A percentile compares a stretch with the other conserved stretches of the same genome.
phyloP scores from a whole-genome alignment of 30 jellyfish, hydroid and myxozoan species.

The Pelagia noctiluca region DNA sequence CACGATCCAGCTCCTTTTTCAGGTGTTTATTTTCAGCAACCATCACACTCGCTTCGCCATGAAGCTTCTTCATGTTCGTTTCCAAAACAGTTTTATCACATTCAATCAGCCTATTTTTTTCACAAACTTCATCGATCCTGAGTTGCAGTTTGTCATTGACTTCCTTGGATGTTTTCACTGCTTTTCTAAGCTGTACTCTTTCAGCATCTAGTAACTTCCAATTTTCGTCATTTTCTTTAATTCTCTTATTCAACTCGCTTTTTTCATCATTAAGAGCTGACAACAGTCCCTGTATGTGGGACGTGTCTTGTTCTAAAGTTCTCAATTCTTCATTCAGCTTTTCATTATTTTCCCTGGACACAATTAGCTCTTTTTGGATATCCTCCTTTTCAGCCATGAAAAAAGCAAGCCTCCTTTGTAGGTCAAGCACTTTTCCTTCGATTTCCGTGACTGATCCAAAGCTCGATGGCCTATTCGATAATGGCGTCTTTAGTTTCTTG shows the following conservation, averaged over 20 bases:
- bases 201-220: slow-evolving; percentile 78
- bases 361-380: slow-evolving; percentile 91
- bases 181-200: slow-evolving; percentile 77
- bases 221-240: slow-evolving; percentile 65
- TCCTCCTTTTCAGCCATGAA: slow-evolving; percentile 99
- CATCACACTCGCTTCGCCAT: slow-evolving; percentile 87
- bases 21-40: slow-evolving; percentile 87
- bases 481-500: slow-evolving; percentile 50
- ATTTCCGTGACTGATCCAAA: slow-evolving; percentile 94
- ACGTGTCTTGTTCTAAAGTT: slow-evolving; percentile 91
- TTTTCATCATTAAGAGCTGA: slow-evolving; percentile 83
- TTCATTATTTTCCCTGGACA: slow-evolving; percentile 88
- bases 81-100: slow-evolving; percentile 77
- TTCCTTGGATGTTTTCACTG: slow-evolving; percentile 78
- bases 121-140: slow-evolving; percentile 81
- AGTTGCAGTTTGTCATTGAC: slow-evolving; percentile 70
- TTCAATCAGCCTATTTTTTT: slow-evolving; percentile 82
- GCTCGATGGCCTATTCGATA: slow-evolving; percentile 80
- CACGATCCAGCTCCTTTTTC: slow-evolving; percentile 72
- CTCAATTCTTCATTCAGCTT: slow-evolving; percentile 81
- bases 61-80: slow-evolving; percentile 78
- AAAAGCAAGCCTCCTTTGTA: slow-evolving; percentile 96
- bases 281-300: slow-evolving; percentile 83
- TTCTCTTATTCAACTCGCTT: slow-evolving; percentile 41
- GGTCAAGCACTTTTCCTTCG: slow-evolving; percentile 93